Percentiles rank a stretch among this genome's conserved stretches.
Evolutionary conservation across 2,888 invertebrate genomes (phyloP).

Genomic region (Trichogramma dendrolimi): DNA sequence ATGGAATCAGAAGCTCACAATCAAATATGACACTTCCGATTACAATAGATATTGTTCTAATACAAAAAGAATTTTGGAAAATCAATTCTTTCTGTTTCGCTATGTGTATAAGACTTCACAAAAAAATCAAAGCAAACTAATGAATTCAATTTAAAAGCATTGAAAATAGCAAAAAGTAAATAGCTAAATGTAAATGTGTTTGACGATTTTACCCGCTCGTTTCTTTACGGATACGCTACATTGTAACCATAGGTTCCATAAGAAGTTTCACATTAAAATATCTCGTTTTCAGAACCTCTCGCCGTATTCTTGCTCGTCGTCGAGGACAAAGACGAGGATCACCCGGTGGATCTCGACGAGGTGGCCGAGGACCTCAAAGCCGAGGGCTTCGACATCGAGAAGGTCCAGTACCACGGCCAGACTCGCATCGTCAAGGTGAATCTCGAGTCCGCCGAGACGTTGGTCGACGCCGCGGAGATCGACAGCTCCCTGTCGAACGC

Average conservation of each 20-base stretch:
- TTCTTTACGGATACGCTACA: background rate
- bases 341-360: constrained; percentile 42
- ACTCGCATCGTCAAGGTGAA: constrained; percentile 40
- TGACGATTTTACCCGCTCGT: constrained; percentile 4
- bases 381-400: constrained; percentile 42
- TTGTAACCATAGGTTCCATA: background rate
- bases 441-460: constrained; percentile 29
- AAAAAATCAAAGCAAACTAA: background rate
- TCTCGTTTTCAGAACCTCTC: constrained; percentile 37
- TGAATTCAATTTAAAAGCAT: background rate
- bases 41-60: no score
- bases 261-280: background rate
- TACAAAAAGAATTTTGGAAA: no score
- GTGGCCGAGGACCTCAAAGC: constrained; percentile 41
- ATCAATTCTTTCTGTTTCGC: no score
- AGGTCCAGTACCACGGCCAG: constrained; percentile 36
- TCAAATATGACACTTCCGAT: no score
- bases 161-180: background rate
- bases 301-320: constrained; percentile 42
- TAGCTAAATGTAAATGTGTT: background rate
- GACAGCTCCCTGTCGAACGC: background rate
- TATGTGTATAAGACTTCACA: background rate
- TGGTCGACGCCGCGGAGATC: background rate
- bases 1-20: no score
- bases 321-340: constrained; percentile 40